A percentile compares a stretch with the other conserved stretches of the same genome.
These are phyloP conservation scores for Cryptocephalus primarius DNA, from an alignment of 2,888 invertebrate genomes.

Conservation along the genomic window DNA sequence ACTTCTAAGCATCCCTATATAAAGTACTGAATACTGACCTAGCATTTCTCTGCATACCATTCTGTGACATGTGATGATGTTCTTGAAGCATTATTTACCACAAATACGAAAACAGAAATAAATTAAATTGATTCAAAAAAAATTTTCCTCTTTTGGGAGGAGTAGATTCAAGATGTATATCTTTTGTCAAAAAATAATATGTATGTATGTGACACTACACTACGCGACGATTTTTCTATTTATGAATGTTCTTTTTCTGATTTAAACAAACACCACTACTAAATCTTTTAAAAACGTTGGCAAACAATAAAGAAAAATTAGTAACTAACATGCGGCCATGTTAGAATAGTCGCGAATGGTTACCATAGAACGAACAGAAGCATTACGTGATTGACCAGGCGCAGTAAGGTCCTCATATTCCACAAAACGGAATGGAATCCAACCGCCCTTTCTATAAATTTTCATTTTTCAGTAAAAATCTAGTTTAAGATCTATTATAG, in stretches of 20 bases:
- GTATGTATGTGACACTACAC: too few relatives aligned
- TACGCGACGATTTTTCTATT: too few relatives aligned
- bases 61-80: constrained; percentile 56
- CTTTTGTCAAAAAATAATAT: too few relatives aligned
- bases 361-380: too few relatives aligned
- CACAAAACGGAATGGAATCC: too few relatives aligned
- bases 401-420: too few relatives aligned
- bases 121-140: constrained; percentile 10
- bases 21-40: constrained; percentile 28
- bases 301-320: constrained; percentile 72
- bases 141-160: constrained; percentile 19
- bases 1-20: too few relatives aligned
- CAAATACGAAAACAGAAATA: constrained; percentile 14
- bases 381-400: too few relatives aligned
- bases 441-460: too few relatives aligned
- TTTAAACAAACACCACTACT: constrained; percentile 42
- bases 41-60: constrained; percentile 53
- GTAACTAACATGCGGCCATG: constrained; percentile 80
- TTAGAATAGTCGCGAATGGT: constrained; percentile 39
- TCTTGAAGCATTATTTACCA: constrained; percentile 38
- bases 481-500: too few relatives aligned
- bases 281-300: constrained; percentile 46
- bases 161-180: constrained; percentile 11
- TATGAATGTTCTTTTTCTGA: too few relatives aligned
- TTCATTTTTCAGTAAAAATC: too few relatives aligned